phyloP scores from a whole-genome alignment of 2,113 vertebrate genomes.

The Hystrix brachyura region DNA sequence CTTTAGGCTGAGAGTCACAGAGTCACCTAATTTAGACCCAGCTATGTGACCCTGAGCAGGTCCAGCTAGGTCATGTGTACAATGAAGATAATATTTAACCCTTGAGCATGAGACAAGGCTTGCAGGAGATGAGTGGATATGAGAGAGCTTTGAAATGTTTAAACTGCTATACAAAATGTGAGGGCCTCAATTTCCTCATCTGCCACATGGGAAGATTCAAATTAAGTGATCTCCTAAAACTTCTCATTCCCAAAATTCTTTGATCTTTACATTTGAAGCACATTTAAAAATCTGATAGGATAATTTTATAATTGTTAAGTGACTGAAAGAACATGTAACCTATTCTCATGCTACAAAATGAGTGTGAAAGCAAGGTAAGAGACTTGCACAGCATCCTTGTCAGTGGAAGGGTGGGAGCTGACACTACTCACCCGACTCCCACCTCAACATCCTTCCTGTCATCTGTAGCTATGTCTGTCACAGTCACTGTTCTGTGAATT shows the following conservation, averaged over 20 bases:
- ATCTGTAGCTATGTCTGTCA: not conserved
- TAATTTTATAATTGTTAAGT: not conserved
- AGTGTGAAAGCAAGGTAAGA: not conserved
- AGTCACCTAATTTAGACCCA: not conserved
- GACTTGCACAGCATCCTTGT: not conserved
- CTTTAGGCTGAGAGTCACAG: not conserved
- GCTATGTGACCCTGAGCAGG: not conserved
- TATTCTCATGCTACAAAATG: not conserved
- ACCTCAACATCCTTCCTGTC: not conserved
- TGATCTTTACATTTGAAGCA: constrained; percentile 33
- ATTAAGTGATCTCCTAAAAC: not conserved
- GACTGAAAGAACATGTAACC: not conserved
- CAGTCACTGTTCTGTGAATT: not conserved
- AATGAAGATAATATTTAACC: constrained; percentile 22
- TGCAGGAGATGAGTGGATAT: not conserved
- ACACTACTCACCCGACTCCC: not conserved
- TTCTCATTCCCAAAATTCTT: constrained; percentile 33
- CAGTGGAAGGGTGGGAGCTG: not conserved
- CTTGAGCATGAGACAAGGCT: not conserved
- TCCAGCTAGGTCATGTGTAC: not conserved
- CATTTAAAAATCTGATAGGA: not conserved
- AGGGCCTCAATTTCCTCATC: not conserved
- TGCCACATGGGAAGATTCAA: constrained; percentile 8
- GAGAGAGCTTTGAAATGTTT: not conserved
- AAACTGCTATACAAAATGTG: not conserved